These are phyloP conservation scores for Coreius guichenoti DNA, from an alignment of 2,797 vertebrate genomes.

Conservation along the genomic window DNA sequence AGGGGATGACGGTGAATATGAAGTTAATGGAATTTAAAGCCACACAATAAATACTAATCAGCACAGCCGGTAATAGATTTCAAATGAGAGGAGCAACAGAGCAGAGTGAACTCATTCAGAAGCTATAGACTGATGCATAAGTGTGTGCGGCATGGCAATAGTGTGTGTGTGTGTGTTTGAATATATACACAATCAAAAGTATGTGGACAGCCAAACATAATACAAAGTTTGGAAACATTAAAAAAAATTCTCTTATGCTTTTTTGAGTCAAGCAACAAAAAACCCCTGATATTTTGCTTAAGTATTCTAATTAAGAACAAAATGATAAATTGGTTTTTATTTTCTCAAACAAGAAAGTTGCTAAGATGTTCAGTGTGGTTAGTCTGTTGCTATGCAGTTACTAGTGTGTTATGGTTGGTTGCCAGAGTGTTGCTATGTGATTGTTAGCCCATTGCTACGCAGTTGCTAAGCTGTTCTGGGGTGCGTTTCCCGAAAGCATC, in stretches of 20 bases:
- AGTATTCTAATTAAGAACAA: not conserved
- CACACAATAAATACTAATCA: conserved; percentile 28
- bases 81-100: not conserved
- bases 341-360: not conserved
- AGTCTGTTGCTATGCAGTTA: not conserved
- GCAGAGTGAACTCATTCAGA: conserved; percentile 5
- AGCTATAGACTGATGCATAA: not conserved
- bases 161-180: not conserved
- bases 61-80: conserved; percentile 31
- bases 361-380: not conserved
- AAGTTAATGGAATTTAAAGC: conserved; percentile 49
- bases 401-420: not conserved
- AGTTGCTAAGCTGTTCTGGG: not conserved
- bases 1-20: conserved; percentile 6
- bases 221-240: not conserved
- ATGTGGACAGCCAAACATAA: not conserved
- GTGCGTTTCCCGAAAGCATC: not conserved
- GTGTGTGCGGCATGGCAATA: not conserved
- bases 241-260: not conserved
- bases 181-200: not conserved
- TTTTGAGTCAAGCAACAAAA: not conserved
- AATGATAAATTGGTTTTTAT: not conserved
- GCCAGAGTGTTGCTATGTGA: not conserved
- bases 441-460: not conserved
- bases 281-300: not conserved